phyloP scores from a whole-genome alignment of 2,888 invertebrate genomes.

The Hypolimnas misippus region DNA sequence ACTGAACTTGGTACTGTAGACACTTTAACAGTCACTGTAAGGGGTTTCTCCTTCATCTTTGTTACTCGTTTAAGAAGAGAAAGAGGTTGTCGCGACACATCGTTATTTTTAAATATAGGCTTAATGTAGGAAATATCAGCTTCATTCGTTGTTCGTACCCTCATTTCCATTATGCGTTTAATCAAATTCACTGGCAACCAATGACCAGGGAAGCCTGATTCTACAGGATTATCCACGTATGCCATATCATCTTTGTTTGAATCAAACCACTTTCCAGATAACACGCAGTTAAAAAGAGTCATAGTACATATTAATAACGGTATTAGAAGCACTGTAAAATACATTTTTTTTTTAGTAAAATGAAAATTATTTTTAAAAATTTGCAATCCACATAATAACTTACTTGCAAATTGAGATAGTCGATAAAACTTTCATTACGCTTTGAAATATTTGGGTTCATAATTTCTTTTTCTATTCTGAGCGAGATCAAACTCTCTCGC shows the following conservation, averaged over 20 bases:
- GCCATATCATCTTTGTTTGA: slow-evolving; percentile 47
- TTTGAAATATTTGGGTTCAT: slow-evolving; percentile 10
- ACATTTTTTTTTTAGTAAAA: slow-evolving; percentile 1
- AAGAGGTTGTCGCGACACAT: slow-evolving; percentile 4
- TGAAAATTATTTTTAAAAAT: slow-evolving; percentile 2
- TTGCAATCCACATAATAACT: slow-evolving; percentile 25
- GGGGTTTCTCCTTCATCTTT: background rate
- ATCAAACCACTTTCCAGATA: slow-evolving; percentile 47
- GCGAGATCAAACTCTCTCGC: too few species aligned
- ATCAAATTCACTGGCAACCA: slow-evolving; percentile 57
- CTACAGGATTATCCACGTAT: slow-evolving; percentile 59
- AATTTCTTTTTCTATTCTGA: too few species aligned
- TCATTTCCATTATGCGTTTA: slow-evolving; percentile 54
- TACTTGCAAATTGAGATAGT: slow-evolving; percentile 41
- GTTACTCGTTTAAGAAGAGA: background rate
- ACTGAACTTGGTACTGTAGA: background rate
- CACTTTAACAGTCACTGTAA: background rate
- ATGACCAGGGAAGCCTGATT: slow-evolving; percentile 57
- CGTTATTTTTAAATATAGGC: background rate
- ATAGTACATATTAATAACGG: slow-evolving; percentile 44
- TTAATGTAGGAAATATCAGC: slow-evolving; percentile 15
- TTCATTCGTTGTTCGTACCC: slow-evolving; percentile 42
- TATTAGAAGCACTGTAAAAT: slow-evolving; percentile 54
- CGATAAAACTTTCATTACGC: slow-evolving; percentile 14
- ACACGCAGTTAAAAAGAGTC: slow-evolving; percentile 43